Base-by-base conservation (phyloP, 2,113 vertebrate species). In the Panurus biarmicus region DNA sequence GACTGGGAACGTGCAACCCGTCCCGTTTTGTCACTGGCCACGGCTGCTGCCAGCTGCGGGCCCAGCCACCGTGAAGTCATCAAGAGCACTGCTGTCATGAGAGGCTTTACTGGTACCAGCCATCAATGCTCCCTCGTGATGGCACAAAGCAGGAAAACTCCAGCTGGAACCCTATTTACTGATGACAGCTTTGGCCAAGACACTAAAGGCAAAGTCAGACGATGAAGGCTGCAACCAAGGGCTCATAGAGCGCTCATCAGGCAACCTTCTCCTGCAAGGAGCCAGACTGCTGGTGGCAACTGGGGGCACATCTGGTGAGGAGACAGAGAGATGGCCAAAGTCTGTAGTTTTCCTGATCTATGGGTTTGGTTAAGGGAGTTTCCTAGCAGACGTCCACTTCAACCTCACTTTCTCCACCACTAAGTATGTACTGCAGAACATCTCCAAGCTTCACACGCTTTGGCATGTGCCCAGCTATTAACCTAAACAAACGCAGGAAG, bases 1-100 rank as follows among this genome's bases (percentile, higher is more conserved):
- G 6, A 50, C 12, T 18, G 26, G 22, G 42, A 82, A 50, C 0
- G 0, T 1, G 2, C 11, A 36, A 33, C 21, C 12, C 2, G 0
- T 11, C 33, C 29, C 1, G 1, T 21, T 40, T 29, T 38, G 25
- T 44, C 71, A 25, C 18, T 0, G 2, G 31, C 16, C 44, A 33
- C 2, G 19, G 54, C 38, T 74, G 64, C 44, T n/a, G n/a, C 28
- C 45, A 57, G 78, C 28, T 5, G 14, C 9, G 38, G 62, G 7
- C 38, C 33, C 42, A 70, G 57, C 17, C 35, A 60, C 28, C 56
- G 19, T 1, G 9, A 81, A 84, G 51, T 14, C 81, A 76, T 14
- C 28, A 33, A 42, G 23, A 75, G 33, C 2, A 2, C 65, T 70
- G 28, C 40, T 57, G 50, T 24, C 38, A 10, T 0, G 2, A 65